These are phyloP conservation scores for Drosophila lini DNA, from an alignment of 1,140 invertebrate genomes.

Conservation along the genomic window DNA sequence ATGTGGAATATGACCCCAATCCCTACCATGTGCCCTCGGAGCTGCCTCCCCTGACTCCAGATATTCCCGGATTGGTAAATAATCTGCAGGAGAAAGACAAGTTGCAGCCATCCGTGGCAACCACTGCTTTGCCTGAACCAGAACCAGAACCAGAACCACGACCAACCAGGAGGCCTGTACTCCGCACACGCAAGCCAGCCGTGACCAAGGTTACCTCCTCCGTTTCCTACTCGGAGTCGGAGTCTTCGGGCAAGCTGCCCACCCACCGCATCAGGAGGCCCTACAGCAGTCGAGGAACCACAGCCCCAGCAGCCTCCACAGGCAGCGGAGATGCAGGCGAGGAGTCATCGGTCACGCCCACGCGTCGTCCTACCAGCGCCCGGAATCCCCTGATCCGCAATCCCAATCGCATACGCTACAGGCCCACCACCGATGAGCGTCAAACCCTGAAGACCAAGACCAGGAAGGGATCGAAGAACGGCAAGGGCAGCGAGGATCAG, in stretches of 20 bases:
- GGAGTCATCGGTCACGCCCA: conserved; percentile 79
- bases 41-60: conserved; percentile 85
- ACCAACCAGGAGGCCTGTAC: conserved; percentile 75
- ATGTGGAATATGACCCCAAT: conserved; percentile 82
- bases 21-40: conserved; percentile 82
- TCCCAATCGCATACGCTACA: conserved; percentile 82
- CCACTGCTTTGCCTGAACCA: conserved; percentile 55
- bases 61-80: conserved; percentile 87
- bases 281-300: conserved; percentile 55
- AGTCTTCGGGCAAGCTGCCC: conserved; percentile 56
- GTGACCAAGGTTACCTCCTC: conserved; percentile 73
- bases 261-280: conserved; percentile 73
- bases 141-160: conserved; percentile 84
- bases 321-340: conserved; percentile 63
- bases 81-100: conserved; percentile 86
- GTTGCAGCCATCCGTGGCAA: conserved; percentile 51
- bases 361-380: conserved; percentile 84
- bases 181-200: conserved; percentile 73
- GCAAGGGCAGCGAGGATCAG: conserved; percentile 64
- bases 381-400: conserved; percentile 79
- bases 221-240: conserved; percentile 76
- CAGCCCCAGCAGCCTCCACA: conserved; percentile 63
- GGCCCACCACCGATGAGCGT: conserved; percentile 78
- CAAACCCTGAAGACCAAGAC: conserved; percentile 67
- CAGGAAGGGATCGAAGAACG: conserved; percentile 62